phyloP scores from a whole-genome alignment of 2,888 invertebrate species.

The Drosophila mimica region DNA sequence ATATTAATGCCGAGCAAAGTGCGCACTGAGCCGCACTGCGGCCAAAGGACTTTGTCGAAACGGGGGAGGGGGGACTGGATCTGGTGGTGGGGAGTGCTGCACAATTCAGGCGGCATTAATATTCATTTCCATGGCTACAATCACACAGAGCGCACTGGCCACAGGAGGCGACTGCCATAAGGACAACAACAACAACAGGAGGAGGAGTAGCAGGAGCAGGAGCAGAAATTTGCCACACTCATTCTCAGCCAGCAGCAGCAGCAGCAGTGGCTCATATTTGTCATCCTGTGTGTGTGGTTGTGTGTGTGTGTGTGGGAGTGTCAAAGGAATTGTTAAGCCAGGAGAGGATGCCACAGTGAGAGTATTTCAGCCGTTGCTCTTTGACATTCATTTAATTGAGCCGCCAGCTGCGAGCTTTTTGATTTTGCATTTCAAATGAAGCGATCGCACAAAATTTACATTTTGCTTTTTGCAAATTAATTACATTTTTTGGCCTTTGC shows the following conservation, averaged over 20 bases:
- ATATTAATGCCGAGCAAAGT: constrained; percentile 80
- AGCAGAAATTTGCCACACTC: constrained; percentile 23
- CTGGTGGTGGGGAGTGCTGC: constrained; percentile 32
- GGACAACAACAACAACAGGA: constrained; percentile 42
- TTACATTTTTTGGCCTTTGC: constrained; percentile 45
- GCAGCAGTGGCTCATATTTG: constrained; percentile 41
- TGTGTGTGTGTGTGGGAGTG: constrained; percentile 31
- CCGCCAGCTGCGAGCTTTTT: constrained; percentile 41
- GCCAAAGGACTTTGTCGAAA: constrained; percentile 73
- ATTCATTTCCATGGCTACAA: constrained; percentile 80
- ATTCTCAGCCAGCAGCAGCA: constrained; percentile 34
- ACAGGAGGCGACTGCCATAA: constrained; percentile 67
- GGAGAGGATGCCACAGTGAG: constrained; percentile 46
- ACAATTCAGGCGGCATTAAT: constrained; percentile 73
- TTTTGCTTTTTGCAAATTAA: constrained; percentile 49
- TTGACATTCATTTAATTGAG: constrained; percentile 80
- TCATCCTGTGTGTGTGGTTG: constrained; percentile 25
- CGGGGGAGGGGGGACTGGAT: not conserved
- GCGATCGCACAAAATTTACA: constrained; percentile 45
- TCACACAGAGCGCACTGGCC: constrained; percentile 62
- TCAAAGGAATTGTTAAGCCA: constrained; percentile 76
- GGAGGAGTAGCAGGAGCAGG: constrained; percentile 2
- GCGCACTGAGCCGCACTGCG: constrained; percentile 78
- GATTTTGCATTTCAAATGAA: constrained; percentile 79
- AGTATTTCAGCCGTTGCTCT: constrained; percentile 50